phyloP scores from a whole-genome alignment of 2,888 invertebrate species.

The Nephrotoma appendiculata region DNA sequence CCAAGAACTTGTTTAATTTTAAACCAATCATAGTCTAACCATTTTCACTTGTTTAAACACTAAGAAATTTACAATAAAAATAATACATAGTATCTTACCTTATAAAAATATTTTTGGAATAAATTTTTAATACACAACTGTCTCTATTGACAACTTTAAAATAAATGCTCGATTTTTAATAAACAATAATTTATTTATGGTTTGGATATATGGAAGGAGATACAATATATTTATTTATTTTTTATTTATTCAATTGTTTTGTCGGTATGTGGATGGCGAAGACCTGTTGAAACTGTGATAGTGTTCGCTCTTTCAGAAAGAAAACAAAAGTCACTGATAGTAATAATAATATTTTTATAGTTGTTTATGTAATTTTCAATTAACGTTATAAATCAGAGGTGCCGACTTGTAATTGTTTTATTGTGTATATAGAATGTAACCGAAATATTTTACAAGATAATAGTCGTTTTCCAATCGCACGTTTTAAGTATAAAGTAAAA shows the following conservation, averaged over 20 bases:
- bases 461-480: too few relatives aligned
- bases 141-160: background rate
- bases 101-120: background rate
- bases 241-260: background rate
- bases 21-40: too few relatives aligned
- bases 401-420: background rate
- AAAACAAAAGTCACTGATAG: background rate
- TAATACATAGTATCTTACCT: background rate
- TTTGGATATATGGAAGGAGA: background rate
- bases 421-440: background rate
- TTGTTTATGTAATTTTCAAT: background rate
- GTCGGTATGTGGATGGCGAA: conserved; percentile 1
- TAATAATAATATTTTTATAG: background rate
- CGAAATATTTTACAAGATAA: background rate
- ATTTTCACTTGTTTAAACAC: background rate
- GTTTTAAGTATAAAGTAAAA: too few relatives aligned
- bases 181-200: background rate
- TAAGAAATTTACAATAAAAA: background rate
- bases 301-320: background rate
- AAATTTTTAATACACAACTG: background rate
- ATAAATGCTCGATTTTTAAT: background rate
- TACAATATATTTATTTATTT: background rate
- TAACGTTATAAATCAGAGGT: background rate
- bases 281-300: background rate
- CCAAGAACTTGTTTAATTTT: background rate